Conservation (phyloP, 2,113 vertebrate genomes). For the Centrocercus urophasianus region DNA sequence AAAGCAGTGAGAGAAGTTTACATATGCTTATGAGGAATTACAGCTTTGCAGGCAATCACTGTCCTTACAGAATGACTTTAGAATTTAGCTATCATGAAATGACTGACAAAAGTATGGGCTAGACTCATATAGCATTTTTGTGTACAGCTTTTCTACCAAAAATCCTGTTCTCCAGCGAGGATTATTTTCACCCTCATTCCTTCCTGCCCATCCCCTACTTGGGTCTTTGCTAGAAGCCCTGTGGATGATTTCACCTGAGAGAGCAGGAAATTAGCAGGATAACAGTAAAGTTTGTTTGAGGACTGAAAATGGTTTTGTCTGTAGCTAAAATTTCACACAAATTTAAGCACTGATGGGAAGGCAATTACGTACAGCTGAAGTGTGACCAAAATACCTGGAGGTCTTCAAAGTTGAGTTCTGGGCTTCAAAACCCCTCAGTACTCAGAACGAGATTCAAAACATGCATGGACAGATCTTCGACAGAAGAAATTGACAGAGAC, state of each 20-base stretch:
- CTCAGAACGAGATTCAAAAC: neutral
- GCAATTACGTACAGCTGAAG: constrained; percentile 14
- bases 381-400: neutral
- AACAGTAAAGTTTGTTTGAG: neutral
- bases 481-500: neutral
- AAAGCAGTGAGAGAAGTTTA: neutral
- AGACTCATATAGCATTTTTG: neutral
- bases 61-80: neutral
- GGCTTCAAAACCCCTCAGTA: neutral
- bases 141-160: neutral
- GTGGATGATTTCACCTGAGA: neutral
- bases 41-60: neutral
- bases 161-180: neutral
- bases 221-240: neutral
- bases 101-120: neutral
- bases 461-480: neutral
- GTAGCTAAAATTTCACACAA: neutral
- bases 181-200: neutral
- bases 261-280: neutral
- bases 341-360: neutral
- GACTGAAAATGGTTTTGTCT: constrained; percentile 2
- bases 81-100: neutral
- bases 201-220: accelerated
- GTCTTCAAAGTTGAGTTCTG: constrained; percentile 13
- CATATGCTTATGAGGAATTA: neutral